These are phyloP conservation scores for Agapetus fuscipes DNA, from an alignment of 2,888 invertebrate species.

Conservation along the genomic window DNA sequence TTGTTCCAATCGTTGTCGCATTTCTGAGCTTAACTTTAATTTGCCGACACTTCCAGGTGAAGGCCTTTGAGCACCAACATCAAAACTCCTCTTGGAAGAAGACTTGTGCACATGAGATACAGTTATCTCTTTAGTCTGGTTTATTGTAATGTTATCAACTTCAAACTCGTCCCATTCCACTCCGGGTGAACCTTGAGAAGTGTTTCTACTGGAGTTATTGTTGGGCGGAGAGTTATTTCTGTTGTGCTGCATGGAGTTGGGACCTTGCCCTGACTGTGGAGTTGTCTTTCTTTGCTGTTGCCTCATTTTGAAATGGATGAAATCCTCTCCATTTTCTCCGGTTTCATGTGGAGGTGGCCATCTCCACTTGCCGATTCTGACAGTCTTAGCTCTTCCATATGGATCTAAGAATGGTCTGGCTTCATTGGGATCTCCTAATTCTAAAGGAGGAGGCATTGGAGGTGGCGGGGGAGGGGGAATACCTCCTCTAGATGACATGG, in stretches of 20 bases:
- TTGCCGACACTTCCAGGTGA: slow-evolving; percentile 86
- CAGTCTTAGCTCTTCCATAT: slow-evolving; percentile 88
- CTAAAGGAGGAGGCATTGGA: slow-evolving; percentile 80
- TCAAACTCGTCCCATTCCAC: slow-evolving; percentile 85
- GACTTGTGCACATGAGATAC: slow-evolving; percentile 8
- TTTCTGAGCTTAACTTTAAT: slow-evolving; percentile 81
- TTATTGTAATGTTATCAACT: slow-evolving; percentile 46
- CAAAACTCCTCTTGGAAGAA: slow-evolving; percentile 53
- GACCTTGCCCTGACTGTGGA: slow-evolving; percentile 44
- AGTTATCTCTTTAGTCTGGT: slow-evolving; percentile 31
- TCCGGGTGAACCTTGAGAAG: slow-evolving; percentile 37
- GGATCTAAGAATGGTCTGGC: slow-evolving; percentile 79
- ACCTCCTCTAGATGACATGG: slow-evolving; percentile 32
- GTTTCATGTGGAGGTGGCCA: slow-evolving; percentile 78
- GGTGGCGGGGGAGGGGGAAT: slow-evolving; percentile 75
- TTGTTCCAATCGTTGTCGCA: slow-evolving; percentile 80
- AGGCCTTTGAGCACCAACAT: slow-evolving; percentile 72
- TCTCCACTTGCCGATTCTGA: slow-evolving; percentile 89
- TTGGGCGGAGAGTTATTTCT: slow-evolving; percentile 25
- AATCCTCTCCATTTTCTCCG: slow-evolving; percentile 64
- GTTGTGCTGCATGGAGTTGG: slow-evolving; percentile 22
- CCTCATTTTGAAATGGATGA: slow-evolving; percentile 81
- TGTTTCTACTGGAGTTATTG: slow-evolving; percentile 26
- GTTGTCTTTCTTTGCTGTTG: slow-evolving; percentile 74
- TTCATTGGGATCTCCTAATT: slow-evolving; percentile 71